Conservation (phyloP, 53 echinoderm and acorn worm genomes). For the Echinarachnius parma region DNA sequence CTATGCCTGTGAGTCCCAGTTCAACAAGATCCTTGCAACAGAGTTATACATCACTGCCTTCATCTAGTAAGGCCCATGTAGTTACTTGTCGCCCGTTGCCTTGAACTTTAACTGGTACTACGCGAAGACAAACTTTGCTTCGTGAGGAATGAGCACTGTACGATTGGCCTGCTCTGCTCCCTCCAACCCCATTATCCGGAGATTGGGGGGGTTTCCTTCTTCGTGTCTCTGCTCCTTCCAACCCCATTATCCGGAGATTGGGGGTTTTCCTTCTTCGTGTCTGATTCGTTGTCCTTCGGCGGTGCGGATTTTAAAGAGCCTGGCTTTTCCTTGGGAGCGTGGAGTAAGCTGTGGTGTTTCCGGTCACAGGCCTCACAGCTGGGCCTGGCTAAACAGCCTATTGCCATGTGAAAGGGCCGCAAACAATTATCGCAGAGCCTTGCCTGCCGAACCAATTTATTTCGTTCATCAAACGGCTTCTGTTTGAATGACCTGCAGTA, state of each 20-base stretch:
- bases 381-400: not conserved
- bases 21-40: slow-evolving; percentile 32
- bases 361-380: slow-evolving; percentile 1
- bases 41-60: slow-evolving; percentile 34
- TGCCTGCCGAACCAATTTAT: slow-evolving; percentile 13
- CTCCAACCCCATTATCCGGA: too few relatives aligned
- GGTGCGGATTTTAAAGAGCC: too few relatives aligned
- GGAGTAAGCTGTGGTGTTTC: slow-evolving; percentile 19
- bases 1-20: slow-evolving; percentile 21
- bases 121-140: slow-evolving; percentile 21
- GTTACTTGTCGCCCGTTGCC: not conserved
- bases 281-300: too few relatives aligned
- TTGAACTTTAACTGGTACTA: slow-evolving; percentile 40
- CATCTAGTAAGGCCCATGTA: slow-evolving; percentile 51
- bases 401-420: slow-evolving; percentile 39
- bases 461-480: slow-evolving; percentile 24
- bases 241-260: too few relatives aligned
- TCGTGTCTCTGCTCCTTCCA: too few relatives aligned
- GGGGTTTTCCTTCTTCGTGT: too few relatives aligned
- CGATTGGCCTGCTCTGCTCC: not conserved
- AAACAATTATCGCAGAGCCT: slow-evolving; percentile 61
- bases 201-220: too few relatives aligned
- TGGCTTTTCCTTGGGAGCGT: too few relatives aligned
- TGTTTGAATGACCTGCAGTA: slow-evolving; percentile 11
- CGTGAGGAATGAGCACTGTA: not conserved